Evolutionary conservation across 2,113 vertebrate species (phyloP).

Genomic region (Stegostoma tigrinum): DNA sequence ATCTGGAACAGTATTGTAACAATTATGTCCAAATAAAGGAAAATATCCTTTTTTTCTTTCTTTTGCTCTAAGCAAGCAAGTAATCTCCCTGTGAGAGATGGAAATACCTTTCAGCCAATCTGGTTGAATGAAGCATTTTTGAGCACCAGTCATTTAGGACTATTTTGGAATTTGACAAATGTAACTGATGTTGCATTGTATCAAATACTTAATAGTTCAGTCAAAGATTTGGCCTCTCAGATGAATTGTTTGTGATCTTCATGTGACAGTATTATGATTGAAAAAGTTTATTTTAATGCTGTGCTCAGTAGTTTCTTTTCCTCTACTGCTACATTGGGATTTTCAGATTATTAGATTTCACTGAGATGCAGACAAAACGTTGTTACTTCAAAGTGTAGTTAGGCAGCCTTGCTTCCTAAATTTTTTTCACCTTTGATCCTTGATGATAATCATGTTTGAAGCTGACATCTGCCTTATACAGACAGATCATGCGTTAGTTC

Average conservation of each 20-base stretch:
- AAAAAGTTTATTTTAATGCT: slow-evolving; percentile 21
- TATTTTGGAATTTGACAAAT: not conserved
- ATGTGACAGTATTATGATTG: not conserved
- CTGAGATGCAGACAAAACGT: not conserved
- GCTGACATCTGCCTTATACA: not conserved
- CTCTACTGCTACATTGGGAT: slow-evolving; percentile 20
- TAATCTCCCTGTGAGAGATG: not conserved
- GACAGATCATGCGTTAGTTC: slow-evolving; percentile 6
- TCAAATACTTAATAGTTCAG: not conserved
- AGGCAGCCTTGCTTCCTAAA: not conserved
- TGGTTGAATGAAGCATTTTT: not conserved
- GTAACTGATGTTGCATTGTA: not conserved
- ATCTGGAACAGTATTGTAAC: not conserved
- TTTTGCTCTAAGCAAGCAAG: not conserved
- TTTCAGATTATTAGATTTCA: slow-evolving; percentile 26
- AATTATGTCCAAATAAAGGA: not conserved
- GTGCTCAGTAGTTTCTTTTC: not conserved
- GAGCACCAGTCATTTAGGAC: no score
- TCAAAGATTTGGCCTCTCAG: not conserved
- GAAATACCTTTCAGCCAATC: no score
- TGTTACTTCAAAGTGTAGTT: slow-evolving; percentile 18
- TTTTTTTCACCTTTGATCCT: slow-evolving; percentile 24
- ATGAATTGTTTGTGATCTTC: not conserved
- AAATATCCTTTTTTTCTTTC: not conserved
- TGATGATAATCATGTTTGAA: not conserved